phyloP scores from a whole-genome alignment of 2,113 vertebrate species.

The Malurus cyaneus region DNA sequence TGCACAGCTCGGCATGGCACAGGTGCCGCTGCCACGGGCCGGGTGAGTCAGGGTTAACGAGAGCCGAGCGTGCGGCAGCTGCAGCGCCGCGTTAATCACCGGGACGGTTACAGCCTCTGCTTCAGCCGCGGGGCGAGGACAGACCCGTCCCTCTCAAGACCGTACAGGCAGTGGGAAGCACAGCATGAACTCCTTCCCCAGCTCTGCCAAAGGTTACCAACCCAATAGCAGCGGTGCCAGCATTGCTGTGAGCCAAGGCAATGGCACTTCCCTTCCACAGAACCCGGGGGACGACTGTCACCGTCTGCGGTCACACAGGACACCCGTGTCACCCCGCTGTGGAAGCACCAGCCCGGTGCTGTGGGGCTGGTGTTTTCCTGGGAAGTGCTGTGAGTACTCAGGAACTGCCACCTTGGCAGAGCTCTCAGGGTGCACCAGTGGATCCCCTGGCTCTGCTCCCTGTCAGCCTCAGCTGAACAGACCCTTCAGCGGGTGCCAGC shows the following conservation, averaged over 20 bases:
- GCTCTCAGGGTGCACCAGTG: not conserved
- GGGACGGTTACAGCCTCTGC: conserved; percentile 7
- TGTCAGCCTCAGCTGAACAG: not conserved
- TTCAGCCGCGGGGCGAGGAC: conserved; percentile 10
- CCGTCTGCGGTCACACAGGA: fast-evolving
- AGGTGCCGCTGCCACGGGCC: not conserved
- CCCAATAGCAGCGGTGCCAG: not conserved
- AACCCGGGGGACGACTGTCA: fast-evolving
- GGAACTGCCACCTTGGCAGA: not conserved
- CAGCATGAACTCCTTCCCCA: not conserved
- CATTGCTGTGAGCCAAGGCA: fast-evolving
- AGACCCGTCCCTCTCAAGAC: conserved; percentile 39
- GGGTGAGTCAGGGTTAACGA: conserved; percentile 54
- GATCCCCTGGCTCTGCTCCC: not conserved
- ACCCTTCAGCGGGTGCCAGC: not conserved
- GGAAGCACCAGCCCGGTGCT: not conserved
- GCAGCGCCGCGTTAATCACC: conserved; percentile 38
- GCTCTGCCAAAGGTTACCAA: not conserved
- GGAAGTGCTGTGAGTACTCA: not conserved
- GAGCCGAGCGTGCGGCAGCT: conserved; percentile 21
- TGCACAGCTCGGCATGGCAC: not conserved
- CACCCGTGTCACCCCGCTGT: fast-evolving
- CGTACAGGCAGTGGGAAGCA: conserved; percentile 4
- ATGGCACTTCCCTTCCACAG: fast-evolving
- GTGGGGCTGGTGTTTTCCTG: not conserved